A percentile compares a stretch with the other conserved stretches of the same genome.
Evolutionary conservation across 2,888 invertebrate species (phyloP).

Genomic region (Exocentrus adspersus): DNA sequence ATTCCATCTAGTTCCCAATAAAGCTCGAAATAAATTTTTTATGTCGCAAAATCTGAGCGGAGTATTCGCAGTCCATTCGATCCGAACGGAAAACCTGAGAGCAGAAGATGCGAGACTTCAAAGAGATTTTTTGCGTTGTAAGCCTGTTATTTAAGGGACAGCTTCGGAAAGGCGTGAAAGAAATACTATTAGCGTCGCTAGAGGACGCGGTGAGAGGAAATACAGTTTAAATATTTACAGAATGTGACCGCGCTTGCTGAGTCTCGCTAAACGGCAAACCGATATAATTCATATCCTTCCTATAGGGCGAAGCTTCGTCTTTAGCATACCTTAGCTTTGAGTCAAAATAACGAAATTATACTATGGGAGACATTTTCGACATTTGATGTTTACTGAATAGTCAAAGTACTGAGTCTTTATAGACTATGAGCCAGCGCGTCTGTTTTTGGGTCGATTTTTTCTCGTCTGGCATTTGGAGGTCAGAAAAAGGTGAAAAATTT

Average conservation of each 20-base stretch:
- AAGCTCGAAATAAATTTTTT: background rate
- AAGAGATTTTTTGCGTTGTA: slow-evolving; percentile 10
- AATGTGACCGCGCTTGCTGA: slow-evolving; percentile 56
- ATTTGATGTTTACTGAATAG: too few relatives aligned
- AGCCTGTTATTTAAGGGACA: slow-evolving; percentile 20
- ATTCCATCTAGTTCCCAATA: background rate
- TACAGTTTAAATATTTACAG: slow-evolving; percentile 55
- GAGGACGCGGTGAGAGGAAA: slow-evolving; percentile 37
- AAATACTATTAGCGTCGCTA: slow-evolving; percentile 25
- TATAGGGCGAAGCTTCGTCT: slow-evolving; percentile 34
- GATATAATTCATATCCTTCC: slow-evolving; percentile 53
- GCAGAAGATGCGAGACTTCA: background rate
- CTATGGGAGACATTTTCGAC: too few relatives aligned
- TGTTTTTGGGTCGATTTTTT: too few relatives aligned
- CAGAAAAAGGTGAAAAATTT: too few relatives aligned
- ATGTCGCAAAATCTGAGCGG: background rate
- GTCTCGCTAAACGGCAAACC: slow-evolving; percentile 47
- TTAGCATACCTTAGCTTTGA: background rate
- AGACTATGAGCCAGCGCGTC: too few relatives aligned
- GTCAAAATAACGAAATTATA: too few relatives aligned
- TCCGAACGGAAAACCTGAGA: background rate
- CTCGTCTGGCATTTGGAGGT: too few relatives aligned
- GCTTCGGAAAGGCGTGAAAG: slow-evolving; percentile 13
- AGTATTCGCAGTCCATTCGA: background rate
- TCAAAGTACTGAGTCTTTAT: too few relatives aligned